Percentiles rank a stretch among this genome's conserved stretches.
Conservation (phyloP, 1,140 invertebrate genomes). For the Drosophila aff. region DNA sequence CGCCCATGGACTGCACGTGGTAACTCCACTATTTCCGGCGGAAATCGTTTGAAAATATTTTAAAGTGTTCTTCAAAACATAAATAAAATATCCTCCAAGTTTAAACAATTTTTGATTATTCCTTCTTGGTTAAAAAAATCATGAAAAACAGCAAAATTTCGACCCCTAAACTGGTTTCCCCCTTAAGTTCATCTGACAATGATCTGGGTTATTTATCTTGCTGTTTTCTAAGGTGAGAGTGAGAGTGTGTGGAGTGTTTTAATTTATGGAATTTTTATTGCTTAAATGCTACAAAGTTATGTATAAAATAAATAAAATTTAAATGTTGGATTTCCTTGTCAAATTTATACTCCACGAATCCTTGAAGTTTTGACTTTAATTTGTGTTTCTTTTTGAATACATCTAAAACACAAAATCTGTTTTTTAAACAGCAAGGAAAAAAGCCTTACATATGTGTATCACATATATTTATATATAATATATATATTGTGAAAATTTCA, state of each 20-base stretch:
- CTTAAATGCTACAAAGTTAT: not conserved
- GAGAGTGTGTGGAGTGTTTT: not conserved
- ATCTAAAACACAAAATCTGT: not conserved
- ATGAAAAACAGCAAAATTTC: too few relatives aligned
- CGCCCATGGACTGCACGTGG: too few relatives aligned
- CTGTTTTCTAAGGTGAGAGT: not conserved
- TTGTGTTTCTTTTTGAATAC: not conserved
- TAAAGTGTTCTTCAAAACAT: too few relatives aligned
- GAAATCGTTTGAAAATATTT: too few relatives aligned
- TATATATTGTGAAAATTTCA: not conserved
- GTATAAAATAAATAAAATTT: not conserved
- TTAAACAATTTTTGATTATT: too few relatives aligned
- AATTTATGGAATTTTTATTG: not conserved
- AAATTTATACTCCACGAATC: not conserved
- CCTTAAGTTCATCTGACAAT: conserved; percentile 14
- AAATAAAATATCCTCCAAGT: too few relatives aligned
- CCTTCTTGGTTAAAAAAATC: too few relatives aligned
- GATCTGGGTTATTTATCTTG: conserved; percentile 19
- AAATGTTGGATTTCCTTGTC: not conserved
- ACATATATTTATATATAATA: not conserved
- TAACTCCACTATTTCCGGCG: too few relatives aligned
- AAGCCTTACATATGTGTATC: not conserved
- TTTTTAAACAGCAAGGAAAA: not conserved
- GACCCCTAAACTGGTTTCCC: too few relatives aligned
- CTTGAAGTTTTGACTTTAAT: not conserved